Conservation (phyloP, 2,888 invertebrate species). For the Bruchidius siliquastri region DNA sequence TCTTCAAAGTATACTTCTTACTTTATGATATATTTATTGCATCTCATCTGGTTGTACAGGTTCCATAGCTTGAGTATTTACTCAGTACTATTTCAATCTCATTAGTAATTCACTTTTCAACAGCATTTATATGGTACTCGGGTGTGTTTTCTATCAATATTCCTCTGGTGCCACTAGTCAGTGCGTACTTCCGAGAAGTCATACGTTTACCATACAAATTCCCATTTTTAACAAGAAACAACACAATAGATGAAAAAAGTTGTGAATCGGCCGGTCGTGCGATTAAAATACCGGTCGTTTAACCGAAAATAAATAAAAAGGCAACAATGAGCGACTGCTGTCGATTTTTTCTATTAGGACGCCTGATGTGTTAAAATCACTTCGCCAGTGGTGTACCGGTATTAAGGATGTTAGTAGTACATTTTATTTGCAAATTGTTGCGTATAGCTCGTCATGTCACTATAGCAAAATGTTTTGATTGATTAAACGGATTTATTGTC, state of each 20-base stretch:
- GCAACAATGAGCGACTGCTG: not conserved
- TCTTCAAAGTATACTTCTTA: no score
- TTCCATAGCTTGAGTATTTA: not conserved
- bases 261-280: not conserved
- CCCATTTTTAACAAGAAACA: not conserved
- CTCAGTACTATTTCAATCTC: not conserved
- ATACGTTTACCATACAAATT: not conserved
- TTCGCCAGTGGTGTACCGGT: not conserved
- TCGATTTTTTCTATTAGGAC: not conserved
- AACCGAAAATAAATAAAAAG: not conserved
- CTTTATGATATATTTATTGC: no score
- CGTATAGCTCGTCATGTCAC: no score
- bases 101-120: not conserved
- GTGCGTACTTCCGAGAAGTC: not conserved
- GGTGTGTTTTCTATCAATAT: not conserved
- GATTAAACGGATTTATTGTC: no score
- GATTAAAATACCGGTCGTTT: not conserved
- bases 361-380: not conserved
- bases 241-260: not conserved
- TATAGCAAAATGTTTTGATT: no score
- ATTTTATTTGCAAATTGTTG: no score
- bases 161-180: not conserved
- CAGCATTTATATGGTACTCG: not conserved
- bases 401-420: no score
- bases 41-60: no score